Conservation (phyloP, 2,113 vertebrate species). For the Takifugu bimaculatus region DNA sequence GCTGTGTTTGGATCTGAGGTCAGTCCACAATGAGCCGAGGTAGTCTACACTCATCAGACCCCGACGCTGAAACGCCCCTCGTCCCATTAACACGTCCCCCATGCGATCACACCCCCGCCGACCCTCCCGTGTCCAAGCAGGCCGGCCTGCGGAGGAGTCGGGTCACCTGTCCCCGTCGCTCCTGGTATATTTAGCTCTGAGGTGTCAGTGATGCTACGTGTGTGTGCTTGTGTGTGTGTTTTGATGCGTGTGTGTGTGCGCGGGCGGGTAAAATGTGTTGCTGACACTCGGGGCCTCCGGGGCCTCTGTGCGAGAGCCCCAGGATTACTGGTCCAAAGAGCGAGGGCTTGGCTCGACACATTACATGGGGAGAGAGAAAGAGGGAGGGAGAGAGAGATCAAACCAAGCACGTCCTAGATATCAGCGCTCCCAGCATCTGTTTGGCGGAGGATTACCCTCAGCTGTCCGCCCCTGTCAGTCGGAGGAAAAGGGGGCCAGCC, state of each 20-base stretch:
- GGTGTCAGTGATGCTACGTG: constrained; percentile 58
- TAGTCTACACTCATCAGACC: constrained; percentile 20
- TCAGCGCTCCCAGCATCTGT: constrained; percentile 55
- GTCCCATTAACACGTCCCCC: constrained; percentile 5
- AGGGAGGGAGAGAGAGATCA: constrained; percentile 43
- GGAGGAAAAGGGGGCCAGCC: not conserved
- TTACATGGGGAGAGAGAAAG: constrained; percentile 30
- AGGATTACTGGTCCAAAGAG: constrained; percentile 53
- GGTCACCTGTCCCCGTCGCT: constrained; percentile 62
- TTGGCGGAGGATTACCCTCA: constrained; percentile 48
- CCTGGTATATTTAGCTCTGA: constrained; percentile 60
- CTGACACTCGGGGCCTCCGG: constrained; percentile 57
- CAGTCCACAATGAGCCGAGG: constrained; percentile 26
- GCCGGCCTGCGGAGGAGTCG: constrained; percentile 29
- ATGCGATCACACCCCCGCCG: constrained; percentile 30
- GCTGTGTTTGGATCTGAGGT: constrained; percentile 51
- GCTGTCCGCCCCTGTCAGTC: constrained; percentile 54
- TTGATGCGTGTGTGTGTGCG: constrained; percentile 26
- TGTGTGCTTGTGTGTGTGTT: constrained; percentile 23
- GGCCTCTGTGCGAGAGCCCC: constrained; percentile 38
- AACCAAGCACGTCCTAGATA: constrained; percentile 45
- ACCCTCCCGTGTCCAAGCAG: constrained; percentile 45
- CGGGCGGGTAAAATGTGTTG: constrained; percentile 44
- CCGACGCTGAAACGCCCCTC: constrained; percentile 27
- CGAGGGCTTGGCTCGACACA: constrained; percentile 48